Percentiles rank a stretch among this genome's conserved stretches.
Conservation (phyloP, 2,113 vertebrate genomes). For the Lichenostomus cassidix region DNA sequence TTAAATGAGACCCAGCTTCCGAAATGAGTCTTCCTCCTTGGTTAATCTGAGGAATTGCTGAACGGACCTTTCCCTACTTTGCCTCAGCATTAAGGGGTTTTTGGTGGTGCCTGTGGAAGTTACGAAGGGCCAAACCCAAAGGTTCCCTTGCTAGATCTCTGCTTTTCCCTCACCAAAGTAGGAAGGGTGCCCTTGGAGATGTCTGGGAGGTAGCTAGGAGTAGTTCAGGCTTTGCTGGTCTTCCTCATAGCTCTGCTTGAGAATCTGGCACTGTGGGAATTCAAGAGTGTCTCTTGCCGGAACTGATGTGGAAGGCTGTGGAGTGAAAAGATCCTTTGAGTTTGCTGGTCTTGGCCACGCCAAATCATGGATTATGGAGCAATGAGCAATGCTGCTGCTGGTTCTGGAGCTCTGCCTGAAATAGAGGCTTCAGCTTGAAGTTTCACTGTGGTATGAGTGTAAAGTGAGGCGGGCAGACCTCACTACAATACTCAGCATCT, state of each 20-base stretch:
- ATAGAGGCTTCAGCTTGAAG: not conserved
- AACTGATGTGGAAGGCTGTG: not conserved
- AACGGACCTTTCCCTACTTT: not conserved
- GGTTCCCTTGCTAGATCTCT: not conserved
- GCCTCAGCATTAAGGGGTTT: not conserved
- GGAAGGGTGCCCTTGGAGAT: not conserved
- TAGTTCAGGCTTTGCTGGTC: not conserved
- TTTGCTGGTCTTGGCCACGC: not conserved
- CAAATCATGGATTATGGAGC: not conserved
- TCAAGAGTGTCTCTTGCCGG: not conserved
- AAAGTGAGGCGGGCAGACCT: not conserved
- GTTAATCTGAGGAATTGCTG: not conserved
- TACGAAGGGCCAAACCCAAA: not conserved
- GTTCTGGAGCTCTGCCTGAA: not conserved
- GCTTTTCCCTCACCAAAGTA: not conserved
- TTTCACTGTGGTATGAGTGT: not conserved
- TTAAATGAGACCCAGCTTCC: not conserved
- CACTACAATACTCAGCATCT: not conserved
- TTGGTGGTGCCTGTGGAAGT: not conserved
- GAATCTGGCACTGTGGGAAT: not conserved
- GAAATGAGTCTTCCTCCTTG: not conserved
- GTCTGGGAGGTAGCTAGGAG: not conserved
- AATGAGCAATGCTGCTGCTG: not conserved
- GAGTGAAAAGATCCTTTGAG: not conserved
- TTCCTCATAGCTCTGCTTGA: not conserved